These are phyloP conservation scores for Psittacula echo DNA, from an alignment of 2,797 vertebrate genomes.

Conservation along the genomic window DNA sequence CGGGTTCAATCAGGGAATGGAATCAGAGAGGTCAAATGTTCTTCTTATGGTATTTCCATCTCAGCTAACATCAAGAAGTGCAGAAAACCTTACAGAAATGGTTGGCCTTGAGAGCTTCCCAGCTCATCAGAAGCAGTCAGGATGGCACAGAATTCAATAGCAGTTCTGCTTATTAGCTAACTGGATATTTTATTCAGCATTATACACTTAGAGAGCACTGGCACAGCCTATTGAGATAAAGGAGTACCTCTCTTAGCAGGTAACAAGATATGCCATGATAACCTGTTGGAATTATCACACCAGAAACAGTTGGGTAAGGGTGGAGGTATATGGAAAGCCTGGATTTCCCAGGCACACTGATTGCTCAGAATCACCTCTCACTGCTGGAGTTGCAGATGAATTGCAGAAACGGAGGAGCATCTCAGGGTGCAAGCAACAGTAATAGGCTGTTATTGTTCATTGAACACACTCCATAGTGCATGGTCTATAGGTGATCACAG, in stretches of 20 bases:
- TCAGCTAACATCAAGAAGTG: not conserved
- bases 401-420: not conserved
- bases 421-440: not conserved
- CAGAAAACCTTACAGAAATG: not conserved
- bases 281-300: not conserved
- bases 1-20: not conserved
- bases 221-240: rapidly evolving
- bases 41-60: not conserved
- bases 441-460: not conserved
- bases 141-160: not conserved
- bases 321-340: not conserved
- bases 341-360: no score
- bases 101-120: not conserved
- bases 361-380: not conserved
- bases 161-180: not conserved
- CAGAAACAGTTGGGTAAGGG: rapidly evolving
- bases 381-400: not conserved
- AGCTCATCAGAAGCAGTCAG: not conserved
- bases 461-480: not conserved
- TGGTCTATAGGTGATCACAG: not conserved
- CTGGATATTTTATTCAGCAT: rapidly evolving
- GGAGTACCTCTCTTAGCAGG: not conserved
- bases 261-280: not conserved
- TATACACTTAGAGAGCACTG: not conserved
- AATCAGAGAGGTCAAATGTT: not conserved